Evolutionary conservation across 2,113 vertebrate species (phyloP), one percentile per base, ranked within the genome.

Genomic region (Tenrec ecaudatus): DNA sequence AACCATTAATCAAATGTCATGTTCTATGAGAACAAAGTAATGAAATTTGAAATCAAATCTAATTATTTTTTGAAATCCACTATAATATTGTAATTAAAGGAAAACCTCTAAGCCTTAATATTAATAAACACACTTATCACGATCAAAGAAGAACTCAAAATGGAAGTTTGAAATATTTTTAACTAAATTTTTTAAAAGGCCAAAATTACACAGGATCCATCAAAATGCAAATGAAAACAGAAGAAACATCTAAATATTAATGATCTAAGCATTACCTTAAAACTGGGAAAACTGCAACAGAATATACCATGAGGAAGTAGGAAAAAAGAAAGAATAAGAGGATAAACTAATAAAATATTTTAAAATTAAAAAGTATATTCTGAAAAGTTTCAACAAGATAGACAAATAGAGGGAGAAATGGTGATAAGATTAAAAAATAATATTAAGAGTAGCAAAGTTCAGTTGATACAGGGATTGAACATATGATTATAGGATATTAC

Each of bases 111-210:
- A 36, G 64, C 23, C 85, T 75, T n/a, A 23, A 58, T 80, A 36
- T 85, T 75, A 75, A 88, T 25, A 82, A 53, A 43, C 14, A 27
- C 10, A 66, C 5, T 88, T 84, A 17, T 78, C 2, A 7, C 66
- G 14, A 14, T 80, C 66, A 89, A 89, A 64, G 33, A 90, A 76
- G 47, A 89, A 92, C 81, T 76, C 27, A 85, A 92, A 84, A 58
- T 36, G 38, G 3, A 89, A 75, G 43, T 23, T 62, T 22, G 60
- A 12, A 62, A 62, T 71, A 79, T 83, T 62, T 82, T 77, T 36
- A 68, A 68, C 31, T 57, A 20, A 27, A 53, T 31, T 79, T 94
- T 79, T 23, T 6, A 53, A 76, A 12, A 68, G 23, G 57, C 10
- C 23, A 85, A 84, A 36, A 29, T 62, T 53, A 92, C 15, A 79